Base-by-base conservation (phyloP, 2,113 vertebrate genomes). In the Patagioenas fasciata region DNA sequence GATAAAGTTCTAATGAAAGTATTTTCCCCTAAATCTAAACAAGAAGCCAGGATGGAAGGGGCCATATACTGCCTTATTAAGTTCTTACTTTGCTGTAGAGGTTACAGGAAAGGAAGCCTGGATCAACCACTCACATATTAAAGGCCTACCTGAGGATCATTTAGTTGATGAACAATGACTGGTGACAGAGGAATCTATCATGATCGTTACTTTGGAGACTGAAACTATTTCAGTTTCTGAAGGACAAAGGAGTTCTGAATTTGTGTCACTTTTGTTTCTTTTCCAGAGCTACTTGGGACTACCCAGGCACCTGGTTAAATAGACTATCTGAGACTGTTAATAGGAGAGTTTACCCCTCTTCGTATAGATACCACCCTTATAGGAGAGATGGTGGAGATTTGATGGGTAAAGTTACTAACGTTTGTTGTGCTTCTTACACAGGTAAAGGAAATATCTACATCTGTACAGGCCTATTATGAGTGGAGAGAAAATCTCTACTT, bases 1-100 rank as follows among this genome's bases (percentile, higher is more conserved):
- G 24, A 57, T 44, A 89, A 31, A 89, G 67, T 86, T 95, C 83
- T 91, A 91, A 42, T 89, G 40, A n/a, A 85, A 79, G 19, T 57
- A 47, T 66, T 85, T 86, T 89, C 66, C 38, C 5, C 3, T 67
- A 88, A 75, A 93, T 85, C 75, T 62, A 53, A 82, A 79, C 36
- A 71, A 57, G 66, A 82, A 29, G 40, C 40, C 40, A 42, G 40
- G 40, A 42, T 42, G 40, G 40, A 13, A 42, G 40, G 5, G 42
- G 29, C 24, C 8, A 5, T 36, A 82, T 57, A n/a, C 17, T 38
- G 6, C 61, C 32, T 79, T 66, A 67, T 21, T 48, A 75, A 42
- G 13, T 44, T 69, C 67, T 74, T 78, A 21, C 56, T 80, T 87
- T 44, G 5, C 14, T 75, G 15, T 61, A 78, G 57, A 93, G 81